Evolutionary conservation across 2,113 vertebrate species (phyloP).

Genomic region (Sula dactylatra): DNA sequence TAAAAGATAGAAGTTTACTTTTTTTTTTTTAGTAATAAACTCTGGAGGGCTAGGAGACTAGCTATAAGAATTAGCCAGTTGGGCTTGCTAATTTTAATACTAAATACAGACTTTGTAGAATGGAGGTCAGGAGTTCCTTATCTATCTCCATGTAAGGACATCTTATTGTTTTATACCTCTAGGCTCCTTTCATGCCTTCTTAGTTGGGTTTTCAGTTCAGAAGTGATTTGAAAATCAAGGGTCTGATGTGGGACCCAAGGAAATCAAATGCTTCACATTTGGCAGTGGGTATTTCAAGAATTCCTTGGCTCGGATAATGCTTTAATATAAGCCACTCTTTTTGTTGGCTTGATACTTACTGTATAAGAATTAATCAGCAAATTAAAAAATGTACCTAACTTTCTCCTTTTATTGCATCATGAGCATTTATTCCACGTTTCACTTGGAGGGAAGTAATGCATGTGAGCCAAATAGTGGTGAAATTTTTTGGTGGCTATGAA

Average conservation of each 20-base stretch:
- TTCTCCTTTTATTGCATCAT: neutral
- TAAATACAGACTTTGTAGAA: neutral
- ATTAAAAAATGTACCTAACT: neutral
- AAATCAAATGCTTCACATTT: neutral
- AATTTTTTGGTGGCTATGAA: neutral
- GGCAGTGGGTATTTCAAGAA: neutral
- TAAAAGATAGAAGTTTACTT: neutral
- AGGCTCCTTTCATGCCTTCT: neutral
- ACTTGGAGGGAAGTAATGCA: neutral
- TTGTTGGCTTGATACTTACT: neutral
- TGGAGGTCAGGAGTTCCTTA: neutral
- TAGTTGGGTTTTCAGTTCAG: neutral
- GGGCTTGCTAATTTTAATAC: neutral
- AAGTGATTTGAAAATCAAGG: neutral
- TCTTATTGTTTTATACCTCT: neutral
- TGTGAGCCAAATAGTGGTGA: neutral
- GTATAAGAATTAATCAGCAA: neutral
- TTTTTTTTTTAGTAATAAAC: neutral
- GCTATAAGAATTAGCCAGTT: neutral
- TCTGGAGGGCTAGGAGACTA: neutral
- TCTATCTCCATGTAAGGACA: neutral
- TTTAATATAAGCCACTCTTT: neutral
- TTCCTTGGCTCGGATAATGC: neutral
- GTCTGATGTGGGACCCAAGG: neutral
- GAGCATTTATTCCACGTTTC: neutral